Percentiles rank a stretch among this genome's conserved stretches.
These are phyloP conservation scores for Popillia japonica DNA, from an alignment of 1,140 invertebrate species.

Conservation along the genomic window DNA sequence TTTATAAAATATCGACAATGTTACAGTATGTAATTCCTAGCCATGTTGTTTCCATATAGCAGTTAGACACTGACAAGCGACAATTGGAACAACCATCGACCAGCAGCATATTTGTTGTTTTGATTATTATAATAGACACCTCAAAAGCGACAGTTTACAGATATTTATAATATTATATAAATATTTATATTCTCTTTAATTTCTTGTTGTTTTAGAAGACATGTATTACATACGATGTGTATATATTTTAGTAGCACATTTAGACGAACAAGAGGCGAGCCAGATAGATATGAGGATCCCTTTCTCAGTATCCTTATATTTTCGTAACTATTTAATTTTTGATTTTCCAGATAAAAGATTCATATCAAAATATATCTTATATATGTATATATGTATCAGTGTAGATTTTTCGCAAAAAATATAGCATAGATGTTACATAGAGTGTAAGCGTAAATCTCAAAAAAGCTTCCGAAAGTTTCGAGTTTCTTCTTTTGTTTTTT, in stretches of 20 bases:
- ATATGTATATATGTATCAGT: constrained; percentile 39
- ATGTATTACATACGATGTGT: neutral
- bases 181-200: constrained; percentile 9
- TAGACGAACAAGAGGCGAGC: constrained; percentile 13
- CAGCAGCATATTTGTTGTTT: neutral
- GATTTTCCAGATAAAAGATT: constrained; percentile 30
- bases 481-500: neutral
- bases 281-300: neutral
- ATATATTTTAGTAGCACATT: constrained; percentile 7
- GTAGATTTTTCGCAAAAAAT: constrained; percentile 38
- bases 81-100: constrained; percentile 1
- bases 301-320: neutral
- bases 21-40: neutral
- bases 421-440: constrained; percentile 13
- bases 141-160: constrained; percentile 4
- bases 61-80: constrained; percentile 20
- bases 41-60: neutral
- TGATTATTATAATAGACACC: constrained; percentile 16
- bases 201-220: constrained; percentile 22
- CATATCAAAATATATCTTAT: constrained; percentile 38
- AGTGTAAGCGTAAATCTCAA: constrained; percentile 24
- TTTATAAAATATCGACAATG: neutral
- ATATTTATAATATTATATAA: constrained; percentile 10
- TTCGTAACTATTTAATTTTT: neutral
- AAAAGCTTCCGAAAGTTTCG: neutral